phyloP scores from a whole-genome alignment of 2,113 vertebrate species.

The Terrapene triunguis region DNA sequence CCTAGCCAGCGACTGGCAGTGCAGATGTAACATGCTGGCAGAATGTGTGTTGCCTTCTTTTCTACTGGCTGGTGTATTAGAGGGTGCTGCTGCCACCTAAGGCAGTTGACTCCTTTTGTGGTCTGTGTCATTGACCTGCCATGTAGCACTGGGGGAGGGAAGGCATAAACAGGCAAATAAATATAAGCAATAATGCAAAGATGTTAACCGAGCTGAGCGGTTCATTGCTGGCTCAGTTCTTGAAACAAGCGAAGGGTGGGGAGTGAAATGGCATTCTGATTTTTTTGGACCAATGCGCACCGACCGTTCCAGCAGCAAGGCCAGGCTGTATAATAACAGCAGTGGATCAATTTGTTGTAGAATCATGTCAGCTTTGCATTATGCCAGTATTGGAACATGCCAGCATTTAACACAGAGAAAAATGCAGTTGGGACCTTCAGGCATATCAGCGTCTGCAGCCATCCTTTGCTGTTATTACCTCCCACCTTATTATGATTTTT shows the following conservation, averaged over 20 bases:
- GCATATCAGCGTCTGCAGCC: not conserved
- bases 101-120: not conserved
- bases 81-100: not conserved
- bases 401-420: not conserved
- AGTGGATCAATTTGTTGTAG: not conserved
- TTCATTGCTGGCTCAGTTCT: not conserved
- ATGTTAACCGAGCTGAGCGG: not conserved
- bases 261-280: not conserved
- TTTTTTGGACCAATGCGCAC: not conserved
- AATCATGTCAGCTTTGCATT: fast-evolving
- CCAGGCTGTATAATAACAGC: not conserved
- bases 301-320: not conserved
- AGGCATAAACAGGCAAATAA: not conserved
- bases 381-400: not conserved
- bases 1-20: not conserved
- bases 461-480: not conserved
- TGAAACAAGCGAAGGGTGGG: not conserved
- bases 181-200: not conserved
- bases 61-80: not conserved
- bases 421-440: not conserved
- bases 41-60: not conserved
- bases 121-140: not conserved
- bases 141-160: not conserved
- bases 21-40: not conserved
- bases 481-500: not conserved